Percentiles rank a stretch among this genome's conserved stretches.
Evolutionary conservation across 2,113 vertebrate species (phyloP).

Genomic region (Saccopteryx leptura): DNA sequence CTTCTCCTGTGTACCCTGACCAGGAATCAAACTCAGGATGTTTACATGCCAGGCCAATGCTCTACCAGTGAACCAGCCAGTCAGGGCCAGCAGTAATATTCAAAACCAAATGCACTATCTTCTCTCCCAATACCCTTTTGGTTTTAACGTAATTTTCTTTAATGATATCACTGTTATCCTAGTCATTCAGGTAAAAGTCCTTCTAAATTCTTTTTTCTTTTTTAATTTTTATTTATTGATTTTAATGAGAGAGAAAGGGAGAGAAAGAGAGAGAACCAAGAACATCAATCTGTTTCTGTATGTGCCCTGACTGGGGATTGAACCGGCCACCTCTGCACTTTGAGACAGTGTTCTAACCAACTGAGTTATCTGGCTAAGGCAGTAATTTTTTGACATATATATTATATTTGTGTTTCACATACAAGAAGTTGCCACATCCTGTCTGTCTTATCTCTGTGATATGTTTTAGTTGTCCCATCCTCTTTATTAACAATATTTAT

Average conservation of each 20-base stretch:
- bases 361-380: too few species aligned
- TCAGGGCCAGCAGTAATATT: background rate
- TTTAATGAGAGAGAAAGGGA: too few species aligned
- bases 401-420: background rate
- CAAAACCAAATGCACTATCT: background rate
- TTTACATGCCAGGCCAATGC: too few species aligned
- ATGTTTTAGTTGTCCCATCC: background rate
- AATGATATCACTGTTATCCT: background rate
- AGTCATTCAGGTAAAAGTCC: background rate
- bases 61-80: too few species aligned
- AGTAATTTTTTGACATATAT: background rate
- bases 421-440: background rate
- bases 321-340: too few species aligned
- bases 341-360: too few species aligned
- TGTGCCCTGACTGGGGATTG: too few species aligned
- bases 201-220: background rate
- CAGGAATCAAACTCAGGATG: too few species aligned
- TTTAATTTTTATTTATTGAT: too few species aligned
- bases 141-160: background rate
- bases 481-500: background rate
- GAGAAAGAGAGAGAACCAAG: too few species aligned
- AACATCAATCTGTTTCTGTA: too few species aligned
- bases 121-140: background rate
- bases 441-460: background rate
- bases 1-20: too few species aligned